Evolutionary conservation across 2,888 invertebrate genomes (phyloP), one percentile per base, ranked within the genome.

Genomic region (Euphydryas editha): DNA sequence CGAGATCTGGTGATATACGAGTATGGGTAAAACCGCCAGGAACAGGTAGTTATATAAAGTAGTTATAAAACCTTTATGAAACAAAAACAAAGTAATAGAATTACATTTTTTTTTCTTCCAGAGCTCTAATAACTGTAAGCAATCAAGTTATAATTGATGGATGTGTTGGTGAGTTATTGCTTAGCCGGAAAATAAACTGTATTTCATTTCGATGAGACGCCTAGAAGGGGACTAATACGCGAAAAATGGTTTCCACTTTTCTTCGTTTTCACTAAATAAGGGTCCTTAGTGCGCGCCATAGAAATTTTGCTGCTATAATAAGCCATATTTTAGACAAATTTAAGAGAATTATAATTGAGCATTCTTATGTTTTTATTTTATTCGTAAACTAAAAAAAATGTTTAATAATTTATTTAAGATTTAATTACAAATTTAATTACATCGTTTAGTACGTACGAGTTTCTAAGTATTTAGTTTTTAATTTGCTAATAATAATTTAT

Each of bases 211-310:
- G 51, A 58, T 51, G 55, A 68, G 57, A 47, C 47, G 44, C 51
- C 60, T 59, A 37, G 56, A 57, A 60, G 68, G 68, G 65, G 62
- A 51, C 65, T 70, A 68, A 68, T 65, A 70, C 65, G 65, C 64
- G 68, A 70, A 65, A 70, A 70, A 70, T 70, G 70, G 58, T 68
- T 47, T 63, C 70, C 68, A 70, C 65, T 65, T 68, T 70, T 65
- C 70, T 68, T 68, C 68, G 70, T 70, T 70, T 68, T 70, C 70
- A 62, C 68, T 70, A 67, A 70, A 70, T 65, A 70, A 70, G 65
- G 56, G 60, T 60, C 47, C 59, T 62, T 51, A 46, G 60, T 59
- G 46, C 39, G 59, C 51, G 60, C 56, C 59, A 56, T 65, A 57
- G 65, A 68, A 68, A 70, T 70, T 58, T 68, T 47, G 36, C 15